Percentiles rank a stretch among this genome's conserved stretches.
These are phyloP conservation scores for Drosophila kanekoi DNA, from an alignment of 2,888 invertebrate genomes.

Conservation along the genomic window DNA sequence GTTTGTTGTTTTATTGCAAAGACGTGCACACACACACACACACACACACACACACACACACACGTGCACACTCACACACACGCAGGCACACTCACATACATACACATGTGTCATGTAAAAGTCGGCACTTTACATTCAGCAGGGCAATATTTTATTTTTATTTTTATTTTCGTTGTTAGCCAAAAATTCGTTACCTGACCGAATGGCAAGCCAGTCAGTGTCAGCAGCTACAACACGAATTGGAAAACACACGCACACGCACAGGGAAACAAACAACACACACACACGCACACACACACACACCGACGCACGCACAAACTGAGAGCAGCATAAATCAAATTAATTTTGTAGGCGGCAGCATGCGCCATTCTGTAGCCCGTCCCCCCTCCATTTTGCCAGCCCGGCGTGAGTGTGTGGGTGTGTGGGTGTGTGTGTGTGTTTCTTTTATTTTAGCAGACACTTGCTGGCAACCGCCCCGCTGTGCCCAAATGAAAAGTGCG, in stretches of 20 bases:
- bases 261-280: slow-evolving; percentile 21
- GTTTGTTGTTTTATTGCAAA: slow-evolving; percentile 69
- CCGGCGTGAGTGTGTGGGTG: background rate
- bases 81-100: slow-evolving; percentile 50
- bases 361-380: slow-evolving; percentile 71
- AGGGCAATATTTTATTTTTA: slow-evolving; percentile 74
- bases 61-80: slow-evolving; percentile 43
- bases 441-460: slow-evolving; percentile 37
- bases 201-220: slow-evolving; percentile 29
- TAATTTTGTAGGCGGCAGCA: slow-evolving; percentile 80
- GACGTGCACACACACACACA: slow-evolving; percentile 60
- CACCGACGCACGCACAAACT: slow-evolving; percentile 21
- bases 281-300: slow-evolving; percentile 23
- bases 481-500: slow-evolving; percentile 67
- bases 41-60: slow-evolving; percentile 54
- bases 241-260: slow-evolving; percentile 40
- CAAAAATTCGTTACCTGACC: slow-evolving; percentile 75
- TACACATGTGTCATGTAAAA: slow-evolving; percentile 63
- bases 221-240: slow-evolving; percentile 41
- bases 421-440: slow-evolving; percentile 10
- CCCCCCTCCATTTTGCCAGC: background rate
- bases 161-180: slow-evolving; percentile 73
- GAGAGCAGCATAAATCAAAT: slow-evolving; percentile 80
- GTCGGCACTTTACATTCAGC: slow-evolving; percentile 78
- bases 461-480: background rate